Conservation (phyloP, 2,888 invertebrate species). For the Pachycephus smyrnensis region DNA sequence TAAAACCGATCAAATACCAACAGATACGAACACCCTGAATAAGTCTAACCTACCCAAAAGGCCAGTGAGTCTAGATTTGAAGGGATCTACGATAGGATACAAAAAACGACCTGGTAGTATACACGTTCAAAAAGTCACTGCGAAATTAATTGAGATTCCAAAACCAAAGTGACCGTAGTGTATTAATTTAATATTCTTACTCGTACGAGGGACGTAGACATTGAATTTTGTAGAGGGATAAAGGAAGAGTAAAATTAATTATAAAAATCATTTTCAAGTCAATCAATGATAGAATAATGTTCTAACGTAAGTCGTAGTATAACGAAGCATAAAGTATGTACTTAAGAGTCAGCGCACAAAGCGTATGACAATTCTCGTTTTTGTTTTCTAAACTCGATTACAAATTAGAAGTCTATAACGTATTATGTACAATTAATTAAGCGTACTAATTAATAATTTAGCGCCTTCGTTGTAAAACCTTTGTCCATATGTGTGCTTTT, state of each 20-base stretch:
- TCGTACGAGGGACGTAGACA: neutral
- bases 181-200: neutral
- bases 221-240: neutral
- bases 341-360: neutral
- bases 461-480: neutral
- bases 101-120: constrained; percentile 45
- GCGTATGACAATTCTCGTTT: neutral
- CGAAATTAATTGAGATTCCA: constrained; percentile 47
- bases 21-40: neutral
- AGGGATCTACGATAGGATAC: constrained; percentile 37
- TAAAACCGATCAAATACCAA: constrained; percentile 41
- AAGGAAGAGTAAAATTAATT: neutral
- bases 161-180: constrained; percentile 1
- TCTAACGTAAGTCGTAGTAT: neutral
- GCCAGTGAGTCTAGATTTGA: constrained; percentile 54
- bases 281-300: neutral
- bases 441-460: neutral
- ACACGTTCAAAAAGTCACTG: constrained; percentile 48
- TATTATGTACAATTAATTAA: neutral
- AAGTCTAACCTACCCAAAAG: constrained; percentile 29
- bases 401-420: neutral
- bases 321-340: neutral
- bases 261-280: neutral
- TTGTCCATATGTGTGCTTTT: neutral
- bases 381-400: neutral